Evolutionary conservation across 2,113 vertebrate species (phyloP).

Genomic region (Leptocoma aspasia): DNA sequence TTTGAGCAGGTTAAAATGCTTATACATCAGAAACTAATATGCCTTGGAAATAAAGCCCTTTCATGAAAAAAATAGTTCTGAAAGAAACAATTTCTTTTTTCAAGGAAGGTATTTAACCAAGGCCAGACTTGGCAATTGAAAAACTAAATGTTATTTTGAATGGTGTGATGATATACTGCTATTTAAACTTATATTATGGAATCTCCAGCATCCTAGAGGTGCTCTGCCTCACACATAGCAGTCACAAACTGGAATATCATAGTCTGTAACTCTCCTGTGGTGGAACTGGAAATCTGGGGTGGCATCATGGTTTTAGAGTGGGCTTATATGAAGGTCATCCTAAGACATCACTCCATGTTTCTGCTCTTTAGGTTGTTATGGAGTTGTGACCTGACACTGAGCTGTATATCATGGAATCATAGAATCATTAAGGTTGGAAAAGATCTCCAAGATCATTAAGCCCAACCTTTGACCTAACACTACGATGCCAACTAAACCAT

Average conservation of each 20-base stretch:
- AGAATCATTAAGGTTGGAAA: background rate
- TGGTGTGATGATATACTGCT: background rate
- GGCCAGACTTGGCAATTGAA: background rate
- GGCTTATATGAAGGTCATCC: background rate
- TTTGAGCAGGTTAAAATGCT: background rate
- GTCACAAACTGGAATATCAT: background rate
- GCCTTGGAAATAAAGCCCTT: background rate
- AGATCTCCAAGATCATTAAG: background rate
- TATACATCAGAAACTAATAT: background rate
- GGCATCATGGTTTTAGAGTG: rapidly evolving
- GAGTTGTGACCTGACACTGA: background rate
- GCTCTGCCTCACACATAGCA: background rate
- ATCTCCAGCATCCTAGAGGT: background rate
- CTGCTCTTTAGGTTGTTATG: background rate
- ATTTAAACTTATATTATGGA: background rate
- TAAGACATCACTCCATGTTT: background rate
- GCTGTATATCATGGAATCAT: background rate
- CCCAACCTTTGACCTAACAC: background rate
- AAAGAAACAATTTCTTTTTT: background rate
- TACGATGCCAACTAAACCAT: background rate
- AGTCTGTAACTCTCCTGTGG: background rate
- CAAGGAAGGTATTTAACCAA: background rate
- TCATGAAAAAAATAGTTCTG: background rate
- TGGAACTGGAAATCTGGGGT: background rate
- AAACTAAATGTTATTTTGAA: background rate